Evolutionary conservation across 2,113 vertebrate species (phyloP), one percentile per base, ranked within the genome.

Genomic region (Sinocyclocheilus anshuiensis): DNA sequence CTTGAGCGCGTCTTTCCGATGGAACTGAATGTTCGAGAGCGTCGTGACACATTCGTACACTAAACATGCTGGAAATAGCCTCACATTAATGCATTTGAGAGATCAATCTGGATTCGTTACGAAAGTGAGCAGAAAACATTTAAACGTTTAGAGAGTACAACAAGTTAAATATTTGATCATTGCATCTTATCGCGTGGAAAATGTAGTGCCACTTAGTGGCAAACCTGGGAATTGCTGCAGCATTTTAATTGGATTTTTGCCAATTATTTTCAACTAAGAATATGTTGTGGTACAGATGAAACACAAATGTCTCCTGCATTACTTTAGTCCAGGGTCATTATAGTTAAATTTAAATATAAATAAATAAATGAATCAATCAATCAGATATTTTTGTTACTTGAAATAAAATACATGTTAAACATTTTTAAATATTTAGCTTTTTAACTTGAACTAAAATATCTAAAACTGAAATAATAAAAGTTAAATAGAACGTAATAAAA

Each of bases 141-240:
- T 20, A 74, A 39, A 45, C 22, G 2, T 74, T 74, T 74, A 20
- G 29, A 36, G 24, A 33, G 36, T 11, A 4, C 4, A 7, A 48
- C 10, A n/a, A 29, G 24, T 77, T 29, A 8, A 77, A 77, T 77
- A 77, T 55, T 20, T 36, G 53, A 11, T 22, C 50, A 3, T 33
- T 29, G 18, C 24, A 6, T 26, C 24, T 33, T 10, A 20, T 36
- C 3, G 29, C 29, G 33, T 33, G 18, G 26, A 57, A 33, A 77
- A 29, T 5, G 9, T 77, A 77, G 76, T 77, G 76, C 76, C 77
- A 10, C 22, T n/a, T 78, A 78, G 77, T 36, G 53, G 77, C 10
- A n/a, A 22, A 59, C 53, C 11, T 36, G 9, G 33, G 29, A 78
- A 59, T 78, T 12, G 42, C 75, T 11, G 33, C 77, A 13, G 18